Base-by-base conservation (phyloP, 35 echinoderm and acorn worm genomes). In the Holothuria glaberrima region DNA sequence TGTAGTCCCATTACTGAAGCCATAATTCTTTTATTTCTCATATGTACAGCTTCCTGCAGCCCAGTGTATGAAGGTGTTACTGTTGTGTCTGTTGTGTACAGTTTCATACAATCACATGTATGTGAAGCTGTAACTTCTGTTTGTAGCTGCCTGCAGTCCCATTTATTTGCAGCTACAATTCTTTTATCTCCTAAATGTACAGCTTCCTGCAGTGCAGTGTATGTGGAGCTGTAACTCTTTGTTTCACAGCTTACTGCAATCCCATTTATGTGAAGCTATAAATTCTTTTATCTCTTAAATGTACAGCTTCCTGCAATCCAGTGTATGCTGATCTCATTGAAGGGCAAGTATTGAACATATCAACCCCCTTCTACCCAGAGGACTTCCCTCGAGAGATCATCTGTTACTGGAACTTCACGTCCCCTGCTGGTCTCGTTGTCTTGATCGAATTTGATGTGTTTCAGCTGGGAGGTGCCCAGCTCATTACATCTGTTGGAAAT, bases 321-420 rank as follows among this genome's bases (percentile, higher is more conserved):
- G 25, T 25, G 10, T 25, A 31, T 24, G 80, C 13, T 7, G 25
- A 28, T 38, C 80, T 84, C 19, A 29, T 14, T 28, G 80, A 62
- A 33, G 80, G 54, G 12, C 9, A 60, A 61, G 46, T 14, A 28
- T 5, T 59, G 29, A 84, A 84, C 80, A 84, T 84, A 5, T 61
- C 80, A 9, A 84, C 80, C 10, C 80, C 80, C 2, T 84, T 84
- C 34, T 84, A 58, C 22, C 80, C 80, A 21, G 21, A 27, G 6
- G 34, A 59, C 34, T 84, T 58, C 30, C 80, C 80, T 0, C 20
- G 32, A 21, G 80, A 84, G 12, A 84, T 84, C 6, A 12, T 52
- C 30, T 84, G 80, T 54, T 24, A 58, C 0, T 84, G 22, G 33
- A 84, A 84, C 80, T 84, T 84, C 80, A 61, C 80, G 6, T 27